Conservation (phyloP, 1,140 invertebrate species). For the Drosophila sp. region DNA sequence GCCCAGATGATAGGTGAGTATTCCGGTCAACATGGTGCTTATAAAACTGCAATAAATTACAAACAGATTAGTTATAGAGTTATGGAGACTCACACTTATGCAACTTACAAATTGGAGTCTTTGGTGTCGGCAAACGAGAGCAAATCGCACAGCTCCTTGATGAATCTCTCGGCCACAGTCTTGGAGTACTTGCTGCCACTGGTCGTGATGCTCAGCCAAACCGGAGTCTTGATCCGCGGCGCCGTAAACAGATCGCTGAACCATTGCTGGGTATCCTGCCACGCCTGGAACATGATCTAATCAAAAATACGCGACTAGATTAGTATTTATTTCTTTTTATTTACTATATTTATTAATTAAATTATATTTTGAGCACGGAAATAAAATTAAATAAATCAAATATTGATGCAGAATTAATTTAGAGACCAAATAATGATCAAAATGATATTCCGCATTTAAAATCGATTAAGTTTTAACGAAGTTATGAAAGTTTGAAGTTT, state of each 20-base stretch:
- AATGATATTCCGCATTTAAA: too few species aligned
- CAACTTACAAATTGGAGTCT: constrained; percentile 92
- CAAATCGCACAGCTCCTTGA: constrained; percentile 87
- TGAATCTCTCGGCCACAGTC: constrained; percentile 86
- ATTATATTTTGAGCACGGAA: too few species aligned
- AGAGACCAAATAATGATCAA: too few species aligned
- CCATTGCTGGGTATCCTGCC: constrained; percentile 85
- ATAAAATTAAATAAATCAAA: too few species aligned
- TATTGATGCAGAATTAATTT: too few species aligned
- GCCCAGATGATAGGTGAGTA: constrained; percentile 94
- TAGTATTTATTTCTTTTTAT: too few species aligned
- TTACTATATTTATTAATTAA: too few species aligned
- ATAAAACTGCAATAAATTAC: constrained; percentile 90
- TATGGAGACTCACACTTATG: too few species aligned
- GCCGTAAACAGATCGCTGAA: constrained; percentile 89
- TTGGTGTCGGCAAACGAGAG: constrained; percentile 89
- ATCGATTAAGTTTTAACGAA: too few species aligned
- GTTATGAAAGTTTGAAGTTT: too few species aligned
- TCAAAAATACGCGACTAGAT: not conserved
- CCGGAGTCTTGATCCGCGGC: constrained; percentile 87
- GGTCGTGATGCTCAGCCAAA: constrained; percentile 89
- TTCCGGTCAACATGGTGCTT: constrained; percentile 93
- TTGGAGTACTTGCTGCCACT: constrained; percentile 84
- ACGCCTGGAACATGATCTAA: constrained; percentile 86
- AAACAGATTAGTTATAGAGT: constrained; percentile 23